Base-by-base conservation (phyloP, 2,888 invertebrate genomes). In the Leptopterna dolabrata region DNA sequence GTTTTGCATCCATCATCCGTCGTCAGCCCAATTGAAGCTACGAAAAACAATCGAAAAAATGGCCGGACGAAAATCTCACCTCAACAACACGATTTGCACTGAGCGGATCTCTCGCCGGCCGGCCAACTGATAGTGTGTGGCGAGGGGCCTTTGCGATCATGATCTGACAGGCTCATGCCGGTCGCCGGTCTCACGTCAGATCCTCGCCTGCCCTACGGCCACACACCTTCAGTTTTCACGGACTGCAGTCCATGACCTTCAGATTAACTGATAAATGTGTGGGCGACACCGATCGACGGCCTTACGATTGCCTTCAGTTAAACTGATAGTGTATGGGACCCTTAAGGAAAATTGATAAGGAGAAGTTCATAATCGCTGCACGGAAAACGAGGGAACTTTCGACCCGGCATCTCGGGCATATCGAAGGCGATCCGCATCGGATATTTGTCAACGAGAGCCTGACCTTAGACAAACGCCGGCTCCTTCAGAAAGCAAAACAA, bases 231-330 rank as follows among this genome's bases (percentile, higher is more conserved):
- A 80, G 80, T 47, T 47, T 29, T 45, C 80, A 24, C 51, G 45
- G 30, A 80, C 80, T 47, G 80, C 80, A 43, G 80, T 80, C 76
- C 76, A 76, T n/a, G 14, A 36, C 41, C 78, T 78, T 41, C 13
- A 78, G 78, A 45, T 19, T 6, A 41, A 27, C 78, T 78, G 78
- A 78, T 43, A 41, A 81, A 47, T 81, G 51, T 81, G 51, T 81
- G 81, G 45, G 81, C 11, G 24, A 78, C 78, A 24, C 78, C 41
- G 78, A 78, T 78, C 78, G 78, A 45, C 41, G 13, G 41, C 78
- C 78, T 78, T 45, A 78, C 78, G 78, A 78, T 81, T n/a, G 27
- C 27, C 81, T 81, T 47, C 81, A 81, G 81, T 81, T 78, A 78
- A 78, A 78, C 78, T 78, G 78, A 78, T 30, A 78, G 43, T 78